Evolutionary conservation across 2,888 invertebrate species (phyloP).

Genomic region (Mesorhabditis belari): DNA sequence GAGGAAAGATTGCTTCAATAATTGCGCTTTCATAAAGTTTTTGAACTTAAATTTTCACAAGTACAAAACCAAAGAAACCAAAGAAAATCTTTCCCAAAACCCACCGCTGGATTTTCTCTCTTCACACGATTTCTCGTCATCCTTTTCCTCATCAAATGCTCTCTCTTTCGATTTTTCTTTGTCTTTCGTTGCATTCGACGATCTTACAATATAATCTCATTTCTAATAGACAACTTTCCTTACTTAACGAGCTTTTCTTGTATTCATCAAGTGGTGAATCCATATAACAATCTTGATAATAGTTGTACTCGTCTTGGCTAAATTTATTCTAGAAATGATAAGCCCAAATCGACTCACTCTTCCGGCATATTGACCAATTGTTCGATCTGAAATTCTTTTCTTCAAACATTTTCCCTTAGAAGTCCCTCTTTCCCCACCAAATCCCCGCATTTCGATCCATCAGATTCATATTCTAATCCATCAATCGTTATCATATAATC

Average conservation of each 20-base stretch:
- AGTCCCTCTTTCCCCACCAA: no score
- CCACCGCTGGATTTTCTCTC: neutral
- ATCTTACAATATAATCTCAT: no score
- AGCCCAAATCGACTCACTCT: neutral
- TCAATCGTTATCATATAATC: constrained; percentile 10
- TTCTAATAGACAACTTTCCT: no score
- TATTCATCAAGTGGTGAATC: constrained; percentile 1
- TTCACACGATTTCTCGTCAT: neutral
- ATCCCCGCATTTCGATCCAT: neutral
- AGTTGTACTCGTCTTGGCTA: constrained; percentile 18
- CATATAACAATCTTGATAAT: constrained; percentile 23
- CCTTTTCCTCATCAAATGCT: neutral
- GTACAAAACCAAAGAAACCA: no score
- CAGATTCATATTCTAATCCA: neutral
- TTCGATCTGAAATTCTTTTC: neutral
- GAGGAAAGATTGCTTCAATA: no score
- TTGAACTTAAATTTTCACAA: no score
- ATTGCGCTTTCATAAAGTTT: no score
- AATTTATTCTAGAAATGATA: no score
- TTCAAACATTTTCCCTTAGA: no score
- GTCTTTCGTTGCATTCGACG: neutral
- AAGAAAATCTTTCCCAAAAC: neutral
- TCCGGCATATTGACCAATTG: neutral
- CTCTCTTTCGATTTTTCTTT: neutral
- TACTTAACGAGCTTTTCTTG: no score